Conservation (phyloP, 2,113 vertebrate species). For the Micronisus gabar region DNA sequence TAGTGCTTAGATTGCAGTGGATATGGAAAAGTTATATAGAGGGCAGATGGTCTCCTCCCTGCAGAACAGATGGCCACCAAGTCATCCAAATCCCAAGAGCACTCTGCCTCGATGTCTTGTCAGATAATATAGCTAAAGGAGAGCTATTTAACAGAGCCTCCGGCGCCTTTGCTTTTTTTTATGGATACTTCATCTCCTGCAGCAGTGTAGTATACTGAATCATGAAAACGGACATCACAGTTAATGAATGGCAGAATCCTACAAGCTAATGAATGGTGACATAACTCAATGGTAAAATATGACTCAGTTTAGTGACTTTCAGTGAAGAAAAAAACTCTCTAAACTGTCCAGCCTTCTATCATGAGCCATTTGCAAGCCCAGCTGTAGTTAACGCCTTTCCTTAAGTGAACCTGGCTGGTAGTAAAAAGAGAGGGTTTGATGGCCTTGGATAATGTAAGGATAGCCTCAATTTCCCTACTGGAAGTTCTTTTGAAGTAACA, state of each 20-base stretch:
- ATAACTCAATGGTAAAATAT: background rate
- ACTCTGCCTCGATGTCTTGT: background rate
- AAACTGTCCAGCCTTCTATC: background rate
- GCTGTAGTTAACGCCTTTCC: background rate
- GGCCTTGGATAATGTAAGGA: background rate
- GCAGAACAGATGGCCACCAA: slow-evolving; percentile 43
- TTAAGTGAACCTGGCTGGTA: background rate
- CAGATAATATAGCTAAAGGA: background rate
- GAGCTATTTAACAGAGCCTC: background rate
- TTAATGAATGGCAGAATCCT: background rate
- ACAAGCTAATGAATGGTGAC: background rate
- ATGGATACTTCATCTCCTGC: background rate
- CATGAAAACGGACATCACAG: background rate
- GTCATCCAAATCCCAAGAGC: background rate
- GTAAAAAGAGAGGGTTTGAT: background rate
- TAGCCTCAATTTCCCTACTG: background rate
- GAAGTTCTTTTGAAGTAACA: background rate
- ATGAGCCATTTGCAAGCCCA: background rate
- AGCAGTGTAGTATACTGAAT: background rate
- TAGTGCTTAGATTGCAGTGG: background rate
- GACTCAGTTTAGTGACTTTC: background rate
- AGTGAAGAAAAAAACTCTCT: background rate
- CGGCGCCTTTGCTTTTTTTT: background rate
- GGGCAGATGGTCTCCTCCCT: slow-evolving; percentile 24
- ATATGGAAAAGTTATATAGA: background rate